Evolutionary conservation across 92 coral and sea anemone genomes (phyloP), one percentile per base, ranked within the genome.

Genomic region (Montipora capitata): DNA sequence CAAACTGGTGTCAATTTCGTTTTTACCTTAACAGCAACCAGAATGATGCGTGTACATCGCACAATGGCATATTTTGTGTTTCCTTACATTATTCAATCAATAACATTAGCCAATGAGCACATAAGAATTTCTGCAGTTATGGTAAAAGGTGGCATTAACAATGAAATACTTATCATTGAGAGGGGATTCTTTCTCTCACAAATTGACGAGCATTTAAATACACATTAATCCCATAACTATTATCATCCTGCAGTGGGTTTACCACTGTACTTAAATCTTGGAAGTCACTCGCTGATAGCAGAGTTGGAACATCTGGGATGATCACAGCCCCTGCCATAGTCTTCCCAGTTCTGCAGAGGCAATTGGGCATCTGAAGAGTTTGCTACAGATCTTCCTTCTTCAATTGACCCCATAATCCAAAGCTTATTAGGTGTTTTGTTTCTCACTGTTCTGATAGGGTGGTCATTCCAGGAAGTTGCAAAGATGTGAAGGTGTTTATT

Each of bases 351-450:
- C 94, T 91, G 52, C 7, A 40, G 40, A 61, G 54, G 14, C 35
- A 40, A 18, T 35, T 9, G 9, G 13, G 45, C 10, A 44, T 66
- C 61, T 49, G 35, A 65, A 13, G 59, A 54, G 66, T 51, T 77
- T 0, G 11, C 14, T 59, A 66, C 80, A 67, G 87, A 80, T 39
- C 91, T 84, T 45, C 89, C 56, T 39, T 51, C 63, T 16, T 58
- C 72, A 45, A 66, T 38, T 38, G 82, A 76, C 17, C 95, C 95
- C 78, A 63, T 63, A 20, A 79, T 92, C 95, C 93, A 90, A 27
- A 90, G 78, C 73, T 90, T 83, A 65, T 68, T 90, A 5, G 96
- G 89, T 80, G 91, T 90, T 56, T 65, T 65, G 40, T 80, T 80
- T 48, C 83, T 40, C 5, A 79, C 94, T 72, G 96, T 85, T 41